These are phyloP conservation scores for Platyscapa corneri DNA, from an alignment of 1,140 invertebrate genomes.

Conservation along the genomic window DNA sequence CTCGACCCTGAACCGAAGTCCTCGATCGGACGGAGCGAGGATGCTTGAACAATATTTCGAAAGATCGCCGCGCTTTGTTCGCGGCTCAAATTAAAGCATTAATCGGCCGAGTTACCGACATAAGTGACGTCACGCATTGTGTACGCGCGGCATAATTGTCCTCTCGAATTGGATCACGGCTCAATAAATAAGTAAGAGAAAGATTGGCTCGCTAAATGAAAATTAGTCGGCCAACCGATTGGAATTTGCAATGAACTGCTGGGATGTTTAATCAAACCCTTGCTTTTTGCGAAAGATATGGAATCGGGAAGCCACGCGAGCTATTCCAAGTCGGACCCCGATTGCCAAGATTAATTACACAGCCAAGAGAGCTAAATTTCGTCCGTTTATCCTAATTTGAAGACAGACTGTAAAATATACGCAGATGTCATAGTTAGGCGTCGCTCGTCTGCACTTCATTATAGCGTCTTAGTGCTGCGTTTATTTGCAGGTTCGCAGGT, in stretches of 20 bases:
- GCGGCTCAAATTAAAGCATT: background rate
- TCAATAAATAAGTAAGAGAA: background rate
- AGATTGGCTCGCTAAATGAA: background rate
- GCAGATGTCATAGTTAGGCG: background rate
- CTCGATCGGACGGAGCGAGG: background rate
- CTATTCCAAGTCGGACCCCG: background rate
- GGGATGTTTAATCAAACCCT: background rate
- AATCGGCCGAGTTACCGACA: background rate
- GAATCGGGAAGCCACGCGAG: background rate
- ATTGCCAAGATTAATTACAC: background rate
- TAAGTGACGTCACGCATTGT: background rate
- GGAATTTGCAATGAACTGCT: background rate
- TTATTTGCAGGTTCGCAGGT: constrained; percentile 5
- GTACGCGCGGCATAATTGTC: background rate
- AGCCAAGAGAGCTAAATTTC: background rate
- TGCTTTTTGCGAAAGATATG: background rate
- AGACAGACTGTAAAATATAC: background rate
- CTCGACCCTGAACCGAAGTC: background rate
- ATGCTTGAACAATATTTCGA: background rate
- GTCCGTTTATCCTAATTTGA: constrained; percentile 25
- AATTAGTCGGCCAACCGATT: background rate
- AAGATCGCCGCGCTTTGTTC: background rate
- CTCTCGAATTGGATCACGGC: background rate
- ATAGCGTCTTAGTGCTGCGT: background rate
- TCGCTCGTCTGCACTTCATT: background rate